Conservation (phyloP, 2,113 vertebrate species). For the Sorex fumeus region DNA sequence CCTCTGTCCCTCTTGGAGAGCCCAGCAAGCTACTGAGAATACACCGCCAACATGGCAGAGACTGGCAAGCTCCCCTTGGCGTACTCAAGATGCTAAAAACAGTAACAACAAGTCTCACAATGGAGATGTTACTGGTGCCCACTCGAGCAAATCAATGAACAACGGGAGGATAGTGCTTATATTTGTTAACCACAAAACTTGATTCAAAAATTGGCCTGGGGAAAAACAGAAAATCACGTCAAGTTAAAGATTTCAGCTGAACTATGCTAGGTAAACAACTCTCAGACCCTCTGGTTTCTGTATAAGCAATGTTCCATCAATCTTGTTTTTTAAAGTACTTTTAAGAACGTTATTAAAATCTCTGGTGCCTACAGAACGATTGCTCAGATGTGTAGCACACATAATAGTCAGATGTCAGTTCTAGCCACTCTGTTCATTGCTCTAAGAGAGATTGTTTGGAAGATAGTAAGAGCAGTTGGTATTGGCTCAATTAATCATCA, state of each 20-base stretch:
- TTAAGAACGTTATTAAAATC: conserved; percentile 15
- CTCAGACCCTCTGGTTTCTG: not conserved
- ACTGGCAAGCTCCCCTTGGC: no score
- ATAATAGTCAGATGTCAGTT: conserved; percentile 40
- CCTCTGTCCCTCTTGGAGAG: no score
- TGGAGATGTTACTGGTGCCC: no score
- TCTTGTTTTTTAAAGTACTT: conserved; percentile 53
- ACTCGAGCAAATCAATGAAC: no score
- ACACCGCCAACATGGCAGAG: no score
- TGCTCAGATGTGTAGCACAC: not conserved
- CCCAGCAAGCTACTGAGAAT: no score
- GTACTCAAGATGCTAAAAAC: no score
- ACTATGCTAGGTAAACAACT: conserved; percentile 26
- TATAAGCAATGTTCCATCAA: conserved; percentile 35
- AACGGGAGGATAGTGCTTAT: no score
- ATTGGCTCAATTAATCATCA: conserved; percentile 10
- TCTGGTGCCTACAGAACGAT: conserved; percentile 12
- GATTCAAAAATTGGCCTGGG: conserved; percentile 49
- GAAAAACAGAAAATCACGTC: not conserved
- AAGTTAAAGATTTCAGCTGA: conserved; percentile 23
- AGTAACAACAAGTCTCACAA: no score
- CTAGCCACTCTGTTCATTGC: not conserved
- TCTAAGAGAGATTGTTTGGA: conserved; percentile 29
- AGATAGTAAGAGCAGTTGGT: not conserved
- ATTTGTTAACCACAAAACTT: conserved; percentile 22